Evolutionary conservation across 1,140 invertebrate species (phyloP).

Genomic region (Camponotus pennsylvanicus): DNA sequence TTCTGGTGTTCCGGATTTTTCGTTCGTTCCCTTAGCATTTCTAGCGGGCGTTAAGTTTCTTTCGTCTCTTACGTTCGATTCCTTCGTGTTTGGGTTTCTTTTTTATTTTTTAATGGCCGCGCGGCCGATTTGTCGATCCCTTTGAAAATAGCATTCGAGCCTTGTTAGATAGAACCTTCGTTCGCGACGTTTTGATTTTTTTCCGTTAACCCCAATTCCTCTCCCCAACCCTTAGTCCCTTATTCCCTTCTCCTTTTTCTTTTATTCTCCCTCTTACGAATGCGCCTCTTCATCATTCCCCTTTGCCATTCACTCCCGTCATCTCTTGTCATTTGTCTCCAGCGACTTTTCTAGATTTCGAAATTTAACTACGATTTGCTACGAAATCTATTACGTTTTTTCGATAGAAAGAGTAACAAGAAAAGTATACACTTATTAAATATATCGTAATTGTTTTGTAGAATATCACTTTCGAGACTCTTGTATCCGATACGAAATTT

Average conservation of each 20-base stretch:
- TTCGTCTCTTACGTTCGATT: background rate
- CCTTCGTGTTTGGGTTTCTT: background rate
- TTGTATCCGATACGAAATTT: constrained; percentile 28
- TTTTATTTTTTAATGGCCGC: constrained; percentile 1
- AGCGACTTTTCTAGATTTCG: constrained; percentile 55
- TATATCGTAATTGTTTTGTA: constrained; percentile 54
- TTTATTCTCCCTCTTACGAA: constrained; percentile 1
- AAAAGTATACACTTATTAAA: constrained; percentile 38
- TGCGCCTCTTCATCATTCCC: background rate
- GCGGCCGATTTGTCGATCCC: background rate
- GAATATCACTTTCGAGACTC: constrained; percentile 38
- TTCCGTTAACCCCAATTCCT: background rate
- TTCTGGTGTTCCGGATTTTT: constrained; percentile 75
- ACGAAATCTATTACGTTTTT: constrained; percentile 29
- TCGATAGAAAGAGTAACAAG: constrained; percentile 25
- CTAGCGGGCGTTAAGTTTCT: constrained; percentile 17
- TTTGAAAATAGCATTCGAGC: constrained; percentile 1
- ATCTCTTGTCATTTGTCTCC: background rate
- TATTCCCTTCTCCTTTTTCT: too few relatives aligned
- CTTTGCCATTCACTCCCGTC: background rate
- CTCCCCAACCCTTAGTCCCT: background rate
- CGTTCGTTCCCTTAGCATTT: constrained; percentile 51
- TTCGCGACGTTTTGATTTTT: constrained; percentile 6
- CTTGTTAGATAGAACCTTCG: background rate
- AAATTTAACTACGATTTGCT: constrained; percentile 47